Evolutionary conservation across 2,888 invertebrate genomes (phyloP).

Genomic region (Papilio elwesi): DNA sequence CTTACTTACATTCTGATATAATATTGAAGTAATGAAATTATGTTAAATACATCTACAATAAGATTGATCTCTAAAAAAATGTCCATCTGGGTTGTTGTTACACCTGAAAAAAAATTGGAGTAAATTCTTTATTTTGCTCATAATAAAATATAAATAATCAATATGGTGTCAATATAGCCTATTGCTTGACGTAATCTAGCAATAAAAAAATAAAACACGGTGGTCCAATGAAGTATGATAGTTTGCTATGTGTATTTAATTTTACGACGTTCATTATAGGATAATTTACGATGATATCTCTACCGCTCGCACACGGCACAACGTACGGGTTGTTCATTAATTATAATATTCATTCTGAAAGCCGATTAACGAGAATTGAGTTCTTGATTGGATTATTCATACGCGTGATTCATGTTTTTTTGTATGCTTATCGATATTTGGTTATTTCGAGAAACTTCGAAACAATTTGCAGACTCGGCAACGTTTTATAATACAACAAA

Average conservation of each 20-base stretch:
- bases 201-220: background rate
- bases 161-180: too few species aligned
- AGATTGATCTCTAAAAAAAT: too few species aligned
- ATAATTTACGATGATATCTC: conserved; percentile 1
- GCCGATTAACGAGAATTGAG: conserved; percentile 22
- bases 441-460: background rate
- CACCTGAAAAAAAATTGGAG: too few species aligned
- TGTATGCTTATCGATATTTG: conserved; percentile 6
- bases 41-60: too few species aligned
- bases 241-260: background rate
- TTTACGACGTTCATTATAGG: background rate
- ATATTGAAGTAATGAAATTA: too few species aligned
- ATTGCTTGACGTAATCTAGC: too few species aligned
- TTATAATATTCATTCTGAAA: conserved; percentile 23
- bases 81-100: too few species aligned
- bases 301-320: conserved; percentile 4
- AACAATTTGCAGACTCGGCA: background rate
- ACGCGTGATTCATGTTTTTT: conserved; percentile 13
- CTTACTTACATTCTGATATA: too few species aligned
- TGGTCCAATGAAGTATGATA: background rate
- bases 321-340: conserved; percentile 17
- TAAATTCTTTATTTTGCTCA: too few species aligned
- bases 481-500: background rate
- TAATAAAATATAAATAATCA: too few species aligned
- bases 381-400: conserved; percentile 22